Evolutionary conservation across 1,140 invertebrate species (phyloP).

Genomic region (Listronotus bonariensis): DNA sequence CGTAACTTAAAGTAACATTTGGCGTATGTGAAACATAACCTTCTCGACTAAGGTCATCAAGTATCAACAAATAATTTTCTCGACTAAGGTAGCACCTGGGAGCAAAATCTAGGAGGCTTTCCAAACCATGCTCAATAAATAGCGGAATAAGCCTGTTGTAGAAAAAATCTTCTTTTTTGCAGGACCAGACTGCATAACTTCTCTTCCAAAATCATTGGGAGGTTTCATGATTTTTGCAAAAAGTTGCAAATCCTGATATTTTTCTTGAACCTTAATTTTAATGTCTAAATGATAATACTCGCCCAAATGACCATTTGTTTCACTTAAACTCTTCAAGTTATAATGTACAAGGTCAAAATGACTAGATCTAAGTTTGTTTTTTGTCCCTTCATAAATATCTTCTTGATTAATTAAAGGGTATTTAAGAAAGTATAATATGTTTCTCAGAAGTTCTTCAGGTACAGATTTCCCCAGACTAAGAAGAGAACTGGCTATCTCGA

Average conservation of each 20-base stretch:
- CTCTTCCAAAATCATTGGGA: neutral
- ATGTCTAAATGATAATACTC: conserved; percentile 20
- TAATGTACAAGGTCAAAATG: conserved; percentile 1
- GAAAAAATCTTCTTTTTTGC: conserved; percentile 19
- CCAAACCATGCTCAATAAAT: conserved; percentile 1
- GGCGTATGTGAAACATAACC: conserved; percentile 22
- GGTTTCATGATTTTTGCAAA: conserved; percentile 18
- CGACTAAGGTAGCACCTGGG: conserved; percentile 16
- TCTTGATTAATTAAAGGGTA: conserved; percentile 13
- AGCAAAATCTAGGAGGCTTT: conserved; percentile 12
- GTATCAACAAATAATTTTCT: conserved; percentile 10
- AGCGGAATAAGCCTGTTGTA: neutral
- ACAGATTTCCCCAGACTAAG: neutral
- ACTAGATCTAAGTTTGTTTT: conserved; percentile 10
- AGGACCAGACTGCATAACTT: neutral
- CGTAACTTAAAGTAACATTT: conserved; percentile 6
- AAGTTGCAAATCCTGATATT: neutral
- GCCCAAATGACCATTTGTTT: conserved; percentile 18
- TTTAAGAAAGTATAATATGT: conserved; percentile 3
- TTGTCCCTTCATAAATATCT: conserved; percentile 5
- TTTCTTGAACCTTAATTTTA: neutral
- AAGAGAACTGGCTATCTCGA: neutral
- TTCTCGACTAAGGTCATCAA: conserved; percentile 18
- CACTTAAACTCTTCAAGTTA: neutral
- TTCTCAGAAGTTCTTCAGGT: neutral